Conservation (phyloP, 2,797 vertebrate genomes). For the Xerus rutilus region DNA sequence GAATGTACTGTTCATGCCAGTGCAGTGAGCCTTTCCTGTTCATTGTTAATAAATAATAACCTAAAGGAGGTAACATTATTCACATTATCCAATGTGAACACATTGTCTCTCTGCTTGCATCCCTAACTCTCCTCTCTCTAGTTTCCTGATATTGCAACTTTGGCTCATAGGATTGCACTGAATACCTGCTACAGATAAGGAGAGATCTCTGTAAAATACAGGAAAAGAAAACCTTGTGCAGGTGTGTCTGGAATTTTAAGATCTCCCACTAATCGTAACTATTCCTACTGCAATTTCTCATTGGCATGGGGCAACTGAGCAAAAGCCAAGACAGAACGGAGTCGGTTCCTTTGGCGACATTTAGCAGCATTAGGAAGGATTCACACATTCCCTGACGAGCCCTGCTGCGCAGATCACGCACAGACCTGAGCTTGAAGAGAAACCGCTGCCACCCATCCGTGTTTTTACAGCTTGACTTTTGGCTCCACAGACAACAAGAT, state of each 20-base stretch:
- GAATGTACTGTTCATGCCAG: neutral
- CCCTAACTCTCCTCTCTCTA: neutral
- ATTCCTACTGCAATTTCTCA: neutral
- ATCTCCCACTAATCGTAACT: neutral
- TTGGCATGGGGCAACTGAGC: neutral
- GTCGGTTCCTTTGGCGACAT: conserved; percentile 5
- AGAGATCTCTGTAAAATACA: neutral
- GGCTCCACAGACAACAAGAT: conserved; percentile 10
- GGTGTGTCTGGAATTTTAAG: neutral
- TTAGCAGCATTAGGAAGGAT: conserved; percentile 50
- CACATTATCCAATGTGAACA: neutral
- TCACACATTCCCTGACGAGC: neutral
- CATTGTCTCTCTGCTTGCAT: neutral
- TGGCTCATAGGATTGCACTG: neutral
- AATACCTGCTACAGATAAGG: neutral
- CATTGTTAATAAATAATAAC: neutral
- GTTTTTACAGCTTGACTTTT: conserved; percentile 43
- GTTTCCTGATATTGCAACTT: neutral
- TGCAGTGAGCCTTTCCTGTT: neutral
- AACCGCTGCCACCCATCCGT: conserved; percentile 39
- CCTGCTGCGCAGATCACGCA: conserved; percentile 61
- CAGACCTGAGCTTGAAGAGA: conserved; percentile 24
- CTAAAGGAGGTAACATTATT: neutral
- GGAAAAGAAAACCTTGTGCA: neutral
- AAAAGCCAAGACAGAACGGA: neutral